A percentile compares a stretch with the other conserved stretches of the same genome.
Evolutionary conservation across 2,113 vertebrate species (phyloP).

Genomic region (Cacatua alba): DNA sequence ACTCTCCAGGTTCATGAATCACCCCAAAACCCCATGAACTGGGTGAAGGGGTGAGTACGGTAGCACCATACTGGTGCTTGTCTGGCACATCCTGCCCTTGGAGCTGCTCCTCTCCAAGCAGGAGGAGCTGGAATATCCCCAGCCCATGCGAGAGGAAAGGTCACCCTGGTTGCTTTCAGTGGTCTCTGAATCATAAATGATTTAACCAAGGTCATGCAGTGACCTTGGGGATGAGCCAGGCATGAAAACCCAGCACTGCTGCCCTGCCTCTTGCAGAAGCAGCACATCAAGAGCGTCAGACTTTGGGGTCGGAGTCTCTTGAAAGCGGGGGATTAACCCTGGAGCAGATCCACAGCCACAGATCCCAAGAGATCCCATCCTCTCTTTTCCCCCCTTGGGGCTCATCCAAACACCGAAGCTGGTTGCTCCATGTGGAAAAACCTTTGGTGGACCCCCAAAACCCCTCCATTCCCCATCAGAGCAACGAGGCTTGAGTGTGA

Average conservation of each 20-base stretch:
- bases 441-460: background rate
- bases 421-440: background rate
- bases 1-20: background rate
- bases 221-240: background rate
- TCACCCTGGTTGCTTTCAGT: background rate
- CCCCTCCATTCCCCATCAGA: background rate
- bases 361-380: background rate
- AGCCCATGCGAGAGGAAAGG: background rate
- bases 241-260: background rate
- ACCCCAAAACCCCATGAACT: background rate
- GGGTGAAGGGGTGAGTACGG: accelerated
- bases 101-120: background rate
- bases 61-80: accelerated
- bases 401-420: background rate
- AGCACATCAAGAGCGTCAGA: background rate
- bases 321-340: background rate
- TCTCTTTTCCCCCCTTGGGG: background rate
- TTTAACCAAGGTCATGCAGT: background rate
- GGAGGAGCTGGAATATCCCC: slow-evolving; percentile 1
- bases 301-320: background rate
- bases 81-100: background rate
- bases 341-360: background rate
- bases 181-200: background rate
- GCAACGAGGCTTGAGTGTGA: background rate
- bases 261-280: background rate